phyloP scores from a whole-genome alignment of 2,797 vertebrate genomes.

The Rachycentron canadum region DNA sequence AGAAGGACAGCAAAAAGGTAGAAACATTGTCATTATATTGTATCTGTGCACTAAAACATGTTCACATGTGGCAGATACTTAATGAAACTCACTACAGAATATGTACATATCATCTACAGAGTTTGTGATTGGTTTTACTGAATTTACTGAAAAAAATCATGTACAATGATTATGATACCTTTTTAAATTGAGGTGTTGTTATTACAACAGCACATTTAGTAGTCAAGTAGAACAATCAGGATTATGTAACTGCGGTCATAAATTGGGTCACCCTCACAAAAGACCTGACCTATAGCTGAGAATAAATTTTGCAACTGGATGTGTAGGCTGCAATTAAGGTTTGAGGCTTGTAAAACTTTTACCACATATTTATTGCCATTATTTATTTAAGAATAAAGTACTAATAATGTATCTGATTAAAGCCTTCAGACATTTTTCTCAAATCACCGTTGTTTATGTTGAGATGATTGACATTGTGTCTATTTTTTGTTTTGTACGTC shows the following conservation, averaged over 20 bases:
- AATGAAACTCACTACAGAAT: neutral
- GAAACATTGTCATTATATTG: neutral
- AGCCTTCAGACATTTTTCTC: neutral
- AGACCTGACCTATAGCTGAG: neutral
- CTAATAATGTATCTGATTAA: neutral
- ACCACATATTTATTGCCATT: neutral
- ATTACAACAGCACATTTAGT: neutral
- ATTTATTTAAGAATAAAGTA: no score
- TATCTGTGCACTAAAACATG: constrained; percentile 4
- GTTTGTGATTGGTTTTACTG: neutral
- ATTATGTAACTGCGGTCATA: neutral
- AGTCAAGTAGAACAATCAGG: neutral
- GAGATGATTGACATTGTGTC: neutral
- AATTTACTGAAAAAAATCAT: constrained; percentile 1
- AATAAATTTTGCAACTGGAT: neutral
- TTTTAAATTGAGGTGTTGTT: neutral
- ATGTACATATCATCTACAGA: neutral
- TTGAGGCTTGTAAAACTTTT: neutral
- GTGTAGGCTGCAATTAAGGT: neutral
- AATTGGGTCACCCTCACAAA: neutral
- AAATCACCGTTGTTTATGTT: no score
- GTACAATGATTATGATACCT: neutral
- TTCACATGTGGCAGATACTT: neutral
- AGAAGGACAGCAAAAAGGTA: constrained; percentile 90
- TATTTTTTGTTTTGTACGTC: constrained; percentile 20